Evolutionary conservation across 2,888 invertebrate genomes (phyloP), one percentile per base, ranked within the genome.

Genomic region (Epistrophe eligans): DNA sequence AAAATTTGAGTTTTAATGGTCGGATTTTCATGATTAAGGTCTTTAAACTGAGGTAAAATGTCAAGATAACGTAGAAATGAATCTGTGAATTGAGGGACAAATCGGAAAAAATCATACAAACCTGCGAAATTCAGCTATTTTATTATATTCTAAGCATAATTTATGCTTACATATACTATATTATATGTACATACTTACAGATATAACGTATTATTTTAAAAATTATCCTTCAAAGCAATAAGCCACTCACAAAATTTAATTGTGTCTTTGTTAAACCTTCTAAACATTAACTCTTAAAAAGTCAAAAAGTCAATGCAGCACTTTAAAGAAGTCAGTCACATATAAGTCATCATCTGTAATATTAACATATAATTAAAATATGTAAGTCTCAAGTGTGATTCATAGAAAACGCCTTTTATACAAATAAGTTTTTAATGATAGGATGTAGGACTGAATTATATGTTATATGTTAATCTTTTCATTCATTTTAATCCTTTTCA

Each of bases 361-460:
- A 62, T 62, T 57, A 76, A 77, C 52, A 50, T 71, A 40, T 71
- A 40, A 77, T 64, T 77, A 77, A 70, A 62, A 82, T 70, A 35
- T 77, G 81, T 24, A 24, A 24, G 24, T 77, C 81, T 82, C 62
- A 66, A 82, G 81, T 55, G 60, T 55, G 60, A 82, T 55, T 38
- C 71, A 64, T 55, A 70, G 19, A 35, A 67, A 58, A 43, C 67
- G 13, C 10, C 28, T 24, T 24, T 3, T 55, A 17, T 28, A 9
- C 8, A 15, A 9, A 9, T 4, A 15, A 15, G 2, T 28, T 15
- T 55, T 13, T 28, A 55, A 55, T 55, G 15, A 28, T 24, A 32
- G 7, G 7, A 6, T 35, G 35, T 6, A 9, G 35, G 35, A 28
- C 28, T 15, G 28, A 55, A 55, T 24, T 24, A 24, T 24, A 24